These are phyloP conservation scores for Ophion costatus DNA, from an alignment of 2,888 invertebrate species.

Conservation along the genomic window DNA sequence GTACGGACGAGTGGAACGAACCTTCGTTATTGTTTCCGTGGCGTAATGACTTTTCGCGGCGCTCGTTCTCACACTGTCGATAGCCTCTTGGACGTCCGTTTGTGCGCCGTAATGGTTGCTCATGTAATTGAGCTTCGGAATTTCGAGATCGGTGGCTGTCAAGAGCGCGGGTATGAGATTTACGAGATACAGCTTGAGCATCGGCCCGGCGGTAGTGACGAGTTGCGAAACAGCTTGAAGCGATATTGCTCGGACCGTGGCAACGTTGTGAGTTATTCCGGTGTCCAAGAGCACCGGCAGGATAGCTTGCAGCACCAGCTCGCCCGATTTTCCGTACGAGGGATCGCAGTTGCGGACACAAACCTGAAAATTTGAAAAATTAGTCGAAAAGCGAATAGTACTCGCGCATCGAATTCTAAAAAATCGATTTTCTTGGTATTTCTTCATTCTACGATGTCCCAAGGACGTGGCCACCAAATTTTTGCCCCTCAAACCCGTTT, in stretches of 20 bases:
- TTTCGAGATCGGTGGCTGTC: constrained; percentile 93
- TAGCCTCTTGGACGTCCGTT: constrained; percentile 89
- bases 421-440: no score
- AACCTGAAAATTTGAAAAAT: constrained; percentile 84
- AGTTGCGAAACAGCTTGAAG: constrained; percentile 94
- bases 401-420: background rate
- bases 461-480: no score
- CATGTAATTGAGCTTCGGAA: constrained; percentile 90
- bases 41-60: constrained; percentile 94
- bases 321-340: constrained; percentile 89
- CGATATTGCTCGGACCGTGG: constrained; percentile 92
- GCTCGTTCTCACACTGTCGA: constrained; percentile 92
- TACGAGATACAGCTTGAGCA: constrained; percentile 92
- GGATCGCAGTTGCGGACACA: constrained; percentile 90
- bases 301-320: constrained; percentile 89
- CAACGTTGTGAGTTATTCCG: constrained; percentile 91
- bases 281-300: constrained; percentile 92
- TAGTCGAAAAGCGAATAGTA: background rate
- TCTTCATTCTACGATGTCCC: no score
- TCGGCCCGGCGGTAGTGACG: constrained; percentile 91
- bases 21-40: constrained; percentile 93
- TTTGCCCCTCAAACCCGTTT: no score
- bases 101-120: constrained; percentile 89
- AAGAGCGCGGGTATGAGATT: constrained; percentile 93
- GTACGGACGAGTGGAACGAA: constrained; percentile 76